Evolutionary conservation across 2,888 invertebrate species (phyloP).

Genomic region (Siphlonurus alternatus): DNA sequence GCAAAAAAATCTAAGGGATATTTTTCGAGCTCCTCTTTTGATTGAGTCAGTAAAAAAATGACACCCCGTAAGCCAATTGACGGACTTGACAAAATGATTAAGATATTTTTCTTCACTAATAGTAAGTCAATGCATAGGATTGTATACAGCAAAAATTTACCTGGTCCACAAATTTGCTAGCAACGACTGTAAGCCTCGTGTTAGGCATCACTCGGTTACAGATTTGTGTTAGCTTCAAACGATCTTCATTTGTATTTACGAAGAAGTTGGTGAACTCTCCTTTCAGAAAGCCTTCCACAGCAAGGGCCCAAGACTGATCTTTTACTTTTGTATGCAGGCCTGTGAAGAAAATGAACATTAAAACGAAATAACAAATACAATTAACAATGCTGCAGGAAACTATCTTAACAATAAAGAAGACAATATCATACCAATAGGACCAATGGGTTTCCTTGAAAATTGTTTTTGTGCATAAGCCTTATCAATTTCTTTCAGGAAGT

Average conservation of each 20-base stretch:
- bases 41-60: too few relatives aligned
- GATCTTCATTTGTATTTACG: constrained; percentile 47
- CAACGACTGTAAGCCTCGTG: constrained; percentile 41
- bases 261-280: constrained; percentile 36
- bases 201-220: neutral
- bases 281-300: constrained; percentile 54
- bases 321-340: constrained; percentile 49
- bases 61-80: too few relatives aligned
- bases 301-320: constrained; percentile 57
- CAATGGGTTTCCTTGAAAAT: constrained; percentile 55
- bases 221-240: constrained; percentile 31
- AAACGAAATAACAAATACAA: too few relatives aligned
- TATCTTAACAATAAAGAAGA: neutral
- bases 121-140: too few relatives aligned
- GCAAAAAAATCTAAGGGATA: too few relatives aligned
- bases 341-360: too few relatives aligned
- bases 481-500: constrained; percentile 36
- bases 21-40: too few relatives aligned
- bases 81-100: too few relatives aligned
- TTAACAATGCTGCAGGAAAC: neutral
- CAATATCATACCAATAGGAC: constrained; percentile 53
- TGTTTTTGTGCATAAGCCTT: constrained; percentile 31
- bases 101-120: too few relatives aligned
- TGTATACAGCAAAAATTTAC: too few relatives aligned
- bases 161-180: constrained; percentile 39